Percentiles rank a stretch among this genome's conserved stretches.
Evolutionary conservation across 2,888 invertebrate genomes (phyloP).

Genomic region (Sympetrum striolatum): DNA sequence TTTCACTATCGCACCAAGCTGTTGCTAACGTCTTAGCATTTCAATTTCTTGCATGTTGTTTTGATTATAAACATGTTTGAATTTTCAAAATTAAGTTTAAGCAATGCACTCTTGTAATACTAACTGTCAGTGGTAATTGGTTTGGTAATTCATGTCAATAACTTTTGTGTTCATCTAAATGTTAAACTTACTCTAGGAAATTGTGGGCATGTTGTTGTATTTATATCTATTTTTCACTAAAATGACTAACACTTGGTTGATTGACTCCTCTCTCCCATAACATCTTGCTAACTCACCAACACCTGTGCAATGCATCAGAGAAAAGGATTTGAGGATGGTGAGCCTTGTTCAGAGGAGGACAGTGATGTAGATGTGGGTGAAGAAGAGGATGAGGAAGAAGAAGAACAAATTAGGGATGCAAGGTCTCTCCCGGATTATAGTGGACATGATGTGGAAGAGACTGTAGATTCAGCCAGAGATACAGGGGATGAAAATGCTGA

Average conservation of each 20-base stretch:
- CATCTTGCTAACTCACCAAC: not conserved
- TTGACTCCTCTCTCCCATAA: not conserved
- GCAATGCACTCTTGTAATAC: not conserved
- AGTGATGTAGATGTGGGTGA: not conserved
- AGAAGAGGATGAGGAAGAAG: not conserved
- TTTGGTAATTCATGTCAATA: not conserved
- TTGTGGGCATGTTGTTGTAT: not conserved
- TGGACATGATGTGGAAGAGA: not conserved
- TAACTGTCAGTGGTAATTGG: too few species aligned
- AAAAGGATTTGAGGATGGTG: not conserved
- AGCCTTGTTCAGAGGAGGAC: not conserved
- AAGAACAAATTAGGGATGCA: not conserved
- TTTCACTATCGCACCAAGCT: too few species aligned
- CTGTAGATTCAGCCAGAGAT: not conserved
- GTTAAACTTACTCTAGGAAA: too few species aligned
- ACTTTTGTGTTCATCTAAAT: not conserved
- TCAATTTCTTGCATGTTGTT: too few species aligned
- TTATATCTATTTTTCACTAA: not conserved
- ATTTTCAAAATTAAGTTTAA: not conserved
- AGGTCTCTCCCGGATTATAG: not conserved
- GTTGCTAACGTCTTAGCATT: too few species aligned
- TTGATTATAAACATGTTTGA: too few species aligned
- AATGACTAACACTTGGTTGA: slow-evolving; percentile 1
- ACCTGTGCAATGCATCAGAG: not conserved
- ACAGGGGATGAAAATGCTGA: not conserved